These are phyloP conservation scores for Acrocephalus scirpaceus DNA, from an alignment of 2,797 vertebrate species.

Conservation along the genomic window DNA sequence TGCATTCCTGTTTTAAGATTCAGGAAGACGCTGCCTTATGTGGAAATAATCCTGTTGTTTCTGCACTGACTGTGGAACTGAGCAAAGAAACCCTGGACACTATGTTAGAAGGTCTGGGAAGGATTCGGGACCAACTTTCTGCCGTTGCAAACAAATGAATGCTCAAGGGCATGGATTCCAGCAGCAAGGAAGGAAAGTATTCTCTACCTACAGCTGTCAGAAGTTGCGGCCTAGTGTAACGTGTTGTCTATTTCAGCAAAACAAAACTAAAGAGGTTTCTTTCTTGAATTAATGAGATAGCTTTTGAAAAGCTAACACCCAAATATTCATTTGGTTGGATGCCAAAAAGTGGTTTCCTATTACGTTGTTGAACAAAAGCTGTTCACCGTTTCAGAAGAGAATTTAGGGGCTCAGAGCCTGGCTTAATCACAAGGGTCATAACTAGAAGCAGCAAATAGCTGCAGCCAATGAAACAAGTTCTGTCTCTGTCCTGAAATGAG, in stretches of 20 bases:
- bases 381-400: not conserved
- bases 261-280: not conserved
- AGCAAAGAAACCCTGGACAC: constrained; percentile 93
- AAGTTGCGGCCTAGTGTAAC: not conserved
- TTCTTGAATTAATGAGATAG: not conserved
- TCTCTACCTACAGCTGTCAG: not conserved
- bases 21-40: constrained; percentile 78
- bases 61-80: constrained; percentile 88
- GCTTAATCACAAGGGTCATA: not conserved
- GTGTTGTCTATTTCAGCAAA: not conserved
- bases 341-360: not conserved
- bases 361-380: not conserved
- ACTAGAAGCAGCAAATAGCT: not conserved
- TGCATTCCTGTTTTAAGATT: constrained; percentile 68
- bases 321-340: not conserved
- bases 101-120: constrained; percentile 92
- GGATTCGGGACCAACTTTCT: constrained; percentile 93
- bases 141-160: constrained; percentile 86
- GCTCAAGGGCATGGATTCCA: not conserved
- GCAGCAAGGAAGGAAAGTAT: not conserved
- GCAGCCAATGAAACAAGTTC: not conserved
- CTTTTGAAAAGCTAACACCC: constrained; percentile 16
- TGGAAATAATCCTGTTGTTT: constrained; percentile 68
- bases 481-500: not conserved
- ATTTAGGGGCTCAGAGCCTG: not conserved